Conservation (phyloP, 2,888 invertebrate genomes). For the Diadegma fenestrale region DNA sequence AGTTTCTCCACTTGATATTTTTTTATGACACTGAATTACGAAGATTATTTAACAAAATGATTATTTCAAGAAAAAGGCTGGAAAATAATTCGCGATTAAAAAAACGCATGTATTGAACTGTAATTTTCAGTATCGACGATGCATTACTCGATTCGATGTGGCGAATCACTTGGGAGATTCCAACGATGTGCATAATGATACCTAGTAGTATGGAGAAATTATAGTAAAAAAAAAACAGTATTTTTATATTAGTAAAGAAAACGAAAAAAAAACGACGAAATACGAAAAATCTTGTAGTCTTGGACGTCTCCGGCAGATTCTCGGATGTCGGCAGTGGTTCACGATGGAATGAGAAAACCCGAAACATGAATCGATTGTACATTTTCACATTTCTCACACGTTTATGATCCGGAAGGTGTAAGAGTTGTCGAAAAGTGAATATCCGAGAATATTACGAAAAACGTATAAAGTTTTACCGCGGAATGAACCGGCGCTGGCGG, state of each 20-base stretch:
- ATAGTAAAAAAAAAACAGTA: slow-evolving; percentile 81
- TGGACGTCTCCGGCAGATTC: slow-evolving; percentile 61
- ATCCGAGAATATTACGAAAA: slow-evolving; percentile 44
- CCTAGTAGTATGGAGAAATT: slow-evolving; percentile 74
- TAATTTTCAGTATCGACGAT: slow-evolving; percentile 50
- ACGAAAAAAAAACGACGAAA: slow-evolving; percentile 33
- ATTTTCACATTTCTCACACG: slow-evolving; percentile 40
- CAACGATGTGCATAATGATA: slow-evolving; percentile 78
- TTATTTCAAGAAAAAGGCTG: background rate
- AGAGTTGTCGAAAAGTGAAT: slow-evolving; percentile 38
- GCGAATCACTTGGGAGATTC: slow-evolving; percentile 72
- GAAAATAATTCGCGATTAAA: background rate
- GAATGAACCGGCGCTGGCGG: slow-evolving; percentile 37
- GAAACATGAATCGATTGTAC: slow-evolving; percentile 9
- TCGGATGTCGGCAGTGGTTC: slow-evolving; percentile 45
- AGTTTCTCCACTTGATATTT: background rate
- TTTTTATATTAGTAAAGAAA: slow-evolving; percentile 79
- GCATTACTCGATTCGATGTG: slow-evolving; percentile 64
- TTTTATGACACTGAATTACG: background rate
- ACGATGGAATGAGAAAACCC: slow-evolving; percentile 25
- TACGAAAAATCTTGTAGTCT: slow-evolving; percentile 50
- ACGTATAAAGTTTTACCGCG: slow-evolving; percentile 27
- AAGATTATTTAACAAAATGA: background rate
- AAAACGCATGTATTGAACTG: slow-evolving; percentile 7
- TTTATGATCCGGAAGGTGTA: slow-evolving; percentile 16